Base-by-base conservation (phyloP, 2,113 vertebrate species). In the Cynocephalus volans region DNA sequence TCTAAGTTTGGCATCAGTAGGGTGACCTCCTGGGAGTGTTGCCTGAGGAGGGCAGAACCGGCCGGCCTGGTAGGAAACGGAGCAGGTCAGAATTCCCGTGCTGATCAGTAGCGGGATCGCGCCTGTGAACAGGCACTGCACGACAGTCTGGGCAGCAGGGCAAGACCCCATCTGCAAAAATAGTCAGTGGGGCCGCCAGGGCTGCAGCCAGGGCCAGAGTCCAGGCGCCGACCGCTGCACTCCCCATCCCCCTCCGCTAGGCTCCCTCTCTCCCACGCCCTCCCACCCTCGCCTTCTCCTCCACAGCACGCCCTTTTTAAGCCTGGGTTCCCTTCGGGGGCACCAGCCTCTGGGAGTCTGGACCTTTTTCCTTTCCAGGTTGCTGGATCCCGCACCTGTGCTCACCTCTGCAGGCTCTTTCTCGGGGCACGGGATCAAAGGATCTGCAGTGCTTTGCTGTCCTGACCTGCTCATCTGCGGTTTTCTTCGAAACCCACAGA, bases 201-300 rank as follows among this genome's bases (percentile, higher is more conserved):
- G 23, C 10, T 65, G 21, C 21, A 69, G 19, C 23, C 45, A 24
- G 67, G 15, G 50, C 76, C 48, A 26, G 67, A 19, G 23, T 36
- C 52, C 12, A 69, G 21, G 48, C 3, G 1, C 24, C 24, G 23
- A n/a, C 14, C 36, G 14, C 5, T 6, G 21, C 33, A 69, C 52
- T 14, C 12, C 33, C 7, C 15, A 15, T 5, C 7, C 60, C 48
- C 19, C 14, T 52, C 31, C 2, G 3, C n/a, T 3, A 19, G 8
- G 41, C 12, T 21, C 45, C n/a, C 69, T n/a, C 62, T 64, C 45
- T 52, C 41, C 17, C 3, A 2, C 1, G 0, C 15, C 19, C 45
- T 10, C 45, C 12, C 1, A 1, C 56, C 17, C 41, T 6, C 21
- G 23, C 26, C 33, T 65, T 50, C 18, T 18, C 67, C 58, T 14